Evolutionary conservation across 2,888 invertebrate species (phyloP).

Genomic region (Anticlea derivata): DNA sequence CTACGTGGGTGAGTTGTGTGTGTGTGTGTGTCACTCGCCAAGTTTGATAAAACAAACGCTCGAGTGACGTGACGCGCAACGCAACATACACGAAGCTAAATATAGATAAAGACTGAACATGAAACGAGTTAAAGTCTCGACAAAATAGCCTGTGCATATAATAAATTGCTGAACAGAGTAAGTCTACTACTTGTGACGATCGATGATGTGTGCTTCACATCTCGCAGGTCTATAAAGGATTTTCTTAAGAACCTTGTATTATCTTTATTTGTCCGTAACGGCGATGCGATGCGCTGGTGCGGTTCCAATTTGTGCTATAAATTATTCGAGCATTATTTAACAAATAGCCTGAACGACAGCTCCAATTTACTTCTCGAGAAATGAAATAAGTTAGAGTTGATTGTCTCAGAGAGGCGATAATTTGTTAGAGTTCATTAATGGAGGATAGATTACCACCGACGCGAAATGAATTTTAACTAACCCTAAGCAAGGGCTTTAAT

Average conservation of each 20-base stretch:
- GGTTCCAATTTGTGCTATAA: too few relatives aligned
- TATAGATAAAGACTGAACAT: neutral
- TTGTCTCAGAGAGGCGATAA: constrained; percentile 15
- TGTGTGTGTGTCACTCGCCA: constrained; percentile 1
- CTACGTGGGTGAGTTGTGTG: neutral
- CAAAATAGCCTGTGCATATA: too few relatives aligned
- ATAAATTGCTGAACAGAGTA: too few relatives aligned
- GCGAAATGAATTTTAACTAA: constrained; percentile 7
- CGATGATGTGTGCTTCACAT: too few relatives aligned
- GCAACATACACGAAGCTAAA: neutral
- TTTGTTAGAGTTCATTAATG: constrained; percentile 17
- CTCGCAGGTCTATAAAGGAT: too few relatives aligned
- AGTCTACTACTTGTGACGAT: too few relatives aligned
- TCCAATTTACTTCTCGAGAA: constrained; percentile 14
- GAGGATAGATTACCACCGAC: constrained; percentile 12
- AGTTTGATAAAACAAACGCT: constrained; percentile 15
- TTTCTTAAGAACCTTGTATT: too few relatives aligned
- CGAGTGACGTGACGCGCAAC: constrained; percentile 6
- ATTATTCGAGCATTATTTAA: constrained; percentile 1
- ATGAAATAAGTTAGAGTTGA: constrained; percentile 12
- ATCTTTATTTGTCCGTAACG: too few relatives aligned
- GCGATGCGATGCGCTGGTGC: too few relatives aligned
- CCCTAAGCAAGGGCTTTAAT: neutral
- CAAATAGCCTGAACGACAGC: constrained; percentile 12
- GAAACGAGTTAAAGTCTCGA: neutral